These are phyloP conservation scores for Peromyscus aztecus DNA, from an alignment of 2,797 vertebrate species.

Conservation along the genomic window DNA sequence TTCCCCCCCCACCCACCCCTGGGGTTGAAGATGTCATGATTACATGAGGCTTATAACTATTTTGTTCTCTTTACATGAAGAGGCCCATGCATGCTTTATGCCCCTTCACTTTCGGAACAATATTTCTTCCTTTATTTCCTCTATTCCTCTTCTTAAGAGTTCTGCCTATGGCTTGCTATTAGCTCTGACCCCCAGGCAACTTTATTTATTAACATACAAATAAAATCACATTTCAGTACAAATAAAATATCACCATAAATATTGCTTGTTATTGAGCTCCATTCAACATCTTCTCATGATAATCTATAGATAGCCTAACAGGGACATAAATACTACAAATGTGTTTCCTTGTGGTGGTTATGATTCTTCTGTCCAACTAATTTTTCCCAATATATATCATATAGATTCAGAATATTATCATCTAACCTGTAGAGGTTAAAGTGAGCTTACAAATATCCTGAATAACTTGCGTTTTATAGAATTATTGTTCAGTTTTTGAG, in stretches of 20 bases:
- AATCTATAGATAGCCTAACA: not conserved
- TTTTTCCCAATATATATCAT: not conserved
- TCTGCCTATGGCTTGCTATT: not conserved
- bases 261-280: not conserved
- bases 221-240: no score
- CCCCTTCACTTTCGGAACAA: not conserved
- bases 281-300: not conserved
- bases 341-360: not conserved
- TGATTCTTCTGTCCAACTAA: not conserved
- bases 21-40: not conserved
- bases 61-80: not conserved
- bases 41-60: not conserved
- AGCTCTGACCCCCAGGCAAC: no score
- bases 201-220: no score
- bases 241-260: not conserved
- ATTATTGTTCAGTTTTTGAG: not conserved
- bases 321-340: not conserved
- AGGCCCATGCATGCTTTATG: not conserved
- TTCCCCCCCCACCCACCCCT: not conserved
- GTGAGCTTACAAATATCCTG: not conserved
- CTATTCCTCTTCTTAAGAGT: not conserved
- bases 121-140: not conserved
- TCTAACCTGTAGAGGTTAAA: not conserved
- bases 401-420: slow-evolving; percentile 17
- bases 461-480: slow-evolving; percentile 6